These are phyloP conservation scores for Colletes gigas DNA, from an alignment of 1,140 invertebrate species.

Conservation along the genomic window DNA sequence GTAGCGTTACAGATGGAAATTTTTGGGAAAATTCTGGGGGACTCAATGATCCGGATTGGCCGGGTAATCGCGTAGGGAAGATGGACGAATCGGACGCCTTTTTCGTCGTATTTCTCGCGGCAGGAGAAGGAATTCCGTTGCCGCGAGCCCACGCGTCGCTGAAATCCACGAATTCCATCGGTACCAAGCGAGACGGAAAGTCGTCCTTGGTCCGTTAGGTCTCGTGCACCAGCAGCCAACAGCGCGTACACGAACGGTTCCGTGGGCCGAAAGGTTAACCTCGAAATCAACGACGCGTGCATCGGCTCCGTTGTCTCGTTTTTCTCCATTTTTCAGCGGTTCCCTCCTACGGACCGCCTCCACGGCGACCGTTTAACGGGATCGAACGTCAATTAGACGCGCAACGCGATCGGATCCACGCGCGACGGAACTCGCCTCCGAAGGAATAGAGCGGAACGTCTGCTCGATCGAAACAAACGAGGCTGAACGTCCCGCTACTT, in stretches of 20 bases:
- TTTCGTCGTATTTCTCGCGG: conserved; percentile 3
- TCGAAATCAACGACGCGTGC: conserved; percentile 60
- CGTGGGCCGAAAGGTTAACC: conserved; percentile 48
- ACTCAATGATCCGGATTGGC: no score
- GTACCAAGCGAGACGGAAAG: conserved; percentile 43
- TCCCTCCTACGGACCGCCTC: conserved; percentile 1
- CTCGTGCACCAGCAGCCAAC: conserved; percentile 19
- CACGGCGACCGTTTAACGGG: conserved; percentile 49
- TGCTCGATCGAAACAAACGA: no score
- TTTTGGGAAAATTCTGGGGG: no score
- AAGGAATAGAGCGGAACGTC: no score
- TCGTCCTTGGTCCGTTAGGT: conserved; percentile 60
- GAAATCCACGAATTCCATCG: conserved; percentile 47
- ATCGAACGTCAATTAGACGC: conserved; percentile 55
- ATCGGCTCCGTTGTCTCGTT: conserved; percentile 18
- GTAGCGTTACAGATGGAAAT: no score
- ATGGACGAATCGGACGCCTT: neutral
- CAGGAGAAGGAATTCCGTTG: neutral
- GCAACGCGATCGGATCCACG: conserved; percentile 11
- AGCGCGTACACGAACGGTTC: conserved; percentile 18
- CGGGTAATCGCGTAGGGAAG: no score
- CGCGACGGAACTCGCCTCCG: no score
- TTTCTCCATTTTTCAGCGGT: conserved; percentile 22
- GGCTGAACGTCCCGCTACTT: no score
- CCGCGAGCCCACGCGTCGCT: conserved; percentile 2